These are phyloP conservation scores for Anagrus nilaparvatae DNA, from an alignment of 1,140 invertebrate species.

Conservation along the genomic window DNA sequence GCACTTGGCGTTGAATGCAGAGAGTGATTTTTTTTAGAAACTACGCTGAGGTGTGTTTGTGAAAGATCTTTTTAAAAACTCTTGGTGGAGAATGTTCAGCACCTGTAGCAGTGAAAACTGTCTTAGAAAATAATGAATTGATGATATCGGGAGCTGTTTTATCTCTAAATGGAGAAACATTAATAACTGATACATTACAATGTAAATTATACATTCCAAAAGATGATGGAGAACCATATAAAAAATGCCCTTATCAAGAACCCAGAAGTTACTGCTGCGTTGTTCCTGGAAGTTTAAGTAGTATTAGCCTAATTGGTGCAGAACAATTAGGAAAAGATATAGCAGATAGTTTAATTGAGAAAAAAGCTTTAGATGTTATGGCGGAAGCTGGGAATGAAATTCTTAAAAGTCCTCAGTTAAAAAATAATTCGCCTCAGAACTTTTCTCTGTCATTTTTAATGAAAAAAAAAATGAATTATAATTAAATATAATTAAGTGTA, in stretches of 20 bases:
- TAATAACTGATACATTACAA: constrained; percentile 45
- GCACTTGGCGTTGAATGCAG: constrained; percentile 89
- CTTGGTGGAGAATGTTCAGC: constrained; percentile 92
- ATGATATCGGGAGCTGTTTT: constrained; percentile 77
- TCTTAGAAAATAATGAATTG: constrained; percentile 43
- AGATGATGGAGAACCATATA: constrained; percentile 38
- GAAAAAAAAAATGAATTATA: no score
- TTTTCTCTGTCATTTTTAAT: no score
- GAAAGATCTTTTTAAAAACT: constrained; percentile 84
- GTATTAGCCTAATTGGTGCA: constrained; percentile 36
- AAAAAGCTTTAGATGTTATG: constrained; percentile 73
- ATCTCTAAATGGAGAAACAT: constrained; percentile 75
- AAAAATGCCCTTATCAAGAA: constrained; percentile 43
- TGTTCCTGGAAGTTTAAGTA: constrained; percentile 35
- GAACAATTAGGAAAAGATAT: constrained; percentile 62
- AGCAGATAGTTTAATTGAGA: constrained; percentile 59
- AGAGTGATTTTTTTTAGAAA: constrained; percentile 57
- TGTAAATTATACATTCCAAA: constrained; percentile 34
- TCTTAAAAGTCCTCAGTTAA: no score
- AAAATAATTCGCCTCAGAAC: no score
- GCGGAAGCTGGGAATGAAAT: constrained; percentile 48
- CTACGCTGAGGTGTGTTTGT: constrained; percentile 68
- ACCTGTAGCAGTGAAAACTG: constrained; percentile 82
- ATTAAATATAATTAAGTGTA: no score
- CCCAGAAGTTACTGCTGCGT: constrained; percentile 42